A percentile compares a stretch with the other conserved stretches of the same genome.
Evolutionary conservation across 2,888 invertebrate species (phyloP).

Genomic region (Ornithoptera priamus): DNA sequence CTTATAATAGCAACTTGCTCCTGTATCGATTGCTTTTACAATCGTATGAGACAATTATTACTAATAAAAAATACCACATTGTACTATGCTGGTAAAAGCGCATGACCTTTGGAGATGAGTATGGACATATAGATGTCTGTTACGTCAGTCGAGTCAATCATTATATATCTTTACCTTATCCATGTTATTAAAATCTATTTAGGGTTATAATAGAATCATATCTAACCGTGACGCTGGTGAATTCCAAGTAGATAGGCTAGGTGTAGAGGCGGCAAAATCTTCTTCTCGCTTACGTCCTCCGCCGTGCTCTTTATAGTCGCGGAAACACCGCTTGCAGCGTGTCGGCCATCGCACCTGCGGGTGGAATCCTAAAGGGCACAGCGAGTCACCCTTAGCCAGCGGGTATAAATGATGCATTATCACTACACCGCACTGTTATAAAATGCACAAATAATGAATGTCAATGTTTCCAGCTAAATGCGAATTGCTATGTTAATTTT

Average conservation of each 20-base stretch:
- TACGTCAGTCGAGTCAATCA: too few species aligned
- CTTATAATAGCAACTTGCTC: too few species aligned
- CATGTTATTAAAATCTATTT: too few species aligned
- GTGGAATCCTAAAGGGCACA: conserved; percentile 95
- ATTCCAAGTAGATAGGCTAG: conserved; percentile 85
- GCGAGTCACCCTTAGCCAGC: conserved; percentile 90
- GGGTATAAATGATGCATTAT: conserved; percentile 88
- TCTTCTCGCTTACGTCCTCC: conserved; percentile 84
- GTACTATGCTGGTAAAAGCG: too few species aligned
- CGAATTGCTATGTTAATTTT: conserved; percentile 45
- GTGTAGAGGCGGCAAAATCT: conserved; percentile 86
- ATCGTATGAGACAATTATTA: too few species aligned
- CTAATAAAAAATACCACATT: too few species aligned
- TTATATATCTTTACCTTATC: too few species aligned
- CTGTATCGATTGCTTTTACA: too few species aligned
- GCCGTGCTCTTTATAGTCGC: conserved; percentile 95
- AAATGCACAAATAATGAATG: conserved; percentile 73
- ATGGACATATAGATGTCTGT: too few species aligned
- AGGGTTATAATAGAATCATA: not conserved
- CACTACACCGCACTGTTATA: conserved; percentile 44
- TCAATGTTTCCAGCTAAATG: conserved; percentile 66
- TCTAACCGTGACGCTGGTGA: conserved; percentile 80
- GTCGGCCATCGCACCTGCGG: conserved; percentile 97
- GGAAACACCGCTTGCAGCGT: conserved; percentile 94
- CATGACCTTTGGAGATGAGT: too few species aligned